phyloP scores from a whole-genome alignment of 2,888 invertebrate genomes.

The Parascotia fuliginaria region DNA sequence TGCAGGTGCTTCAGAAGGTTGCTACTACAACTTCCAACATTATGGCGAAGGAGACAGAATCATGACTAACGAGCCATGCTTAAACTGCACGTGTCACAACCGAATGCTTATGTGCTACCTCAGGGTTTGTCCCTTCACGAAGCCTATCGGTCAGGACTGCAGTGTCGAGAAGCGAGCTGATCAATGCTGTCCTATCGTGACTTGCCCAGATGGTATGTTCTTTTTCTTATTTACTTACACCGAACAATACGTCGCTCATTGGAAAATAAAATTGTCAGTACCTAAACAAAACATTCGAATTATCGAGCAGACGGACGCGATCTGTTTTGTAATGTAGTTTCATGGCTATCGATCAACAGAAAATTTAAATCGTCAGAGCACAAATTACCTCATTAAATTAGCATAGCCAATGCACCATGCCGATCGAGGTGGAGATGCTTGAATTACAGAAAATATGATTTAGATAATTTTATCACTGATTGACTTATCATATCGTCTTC shows the following conservation, averaged over 20 bases:
- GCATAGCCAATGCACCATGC: too few species aligned
- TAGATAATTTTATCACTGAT: too few species aligned
- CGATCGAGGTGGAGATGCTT: not conserved
- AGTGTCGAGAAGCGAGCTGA: constrained; percentile 95
- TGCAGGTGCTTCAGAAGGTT: constrained; percentile 88
- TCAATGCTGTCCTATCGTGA: constrained; percentile 97
- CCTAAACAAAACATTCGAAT: not conserved
- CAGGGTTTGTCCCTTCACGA: constrained; percentile 96
- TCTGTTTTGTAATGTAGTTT: not conserved
- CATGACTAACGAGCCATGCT: constrained; percentile 97
- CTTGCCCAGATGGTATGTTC: constrained; percentile 94
- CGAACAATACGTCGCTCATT: not conserved
- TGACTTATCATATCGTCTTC: too few species aligned
- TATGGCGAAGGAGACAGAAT: constrained; percentile 97
- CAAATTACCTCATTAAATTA: too few species aligned
- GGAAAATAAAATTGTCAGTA: not conserved
- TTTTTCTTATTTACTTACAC: not conserved
- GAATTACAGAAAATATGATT: not conserved
- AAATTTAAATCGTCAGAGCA: not conserved
- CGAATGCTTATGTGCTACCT: constrained; percentile 98
- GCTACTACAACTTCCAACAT: constrained; percentile 97
- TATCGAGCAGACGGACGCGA: not conserved
- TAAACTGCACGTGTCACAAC: constrained; percentile 98
- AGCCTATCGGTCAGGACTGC: constrained; percentile 96
- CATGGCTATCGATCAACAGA: not conserved